Evolutionary conservation across 1,140 invertebrate genomes (phyloP), one percentile per base, ranked within the genome.

Genomic region (Schlechtendalia chinensis): DNA sequence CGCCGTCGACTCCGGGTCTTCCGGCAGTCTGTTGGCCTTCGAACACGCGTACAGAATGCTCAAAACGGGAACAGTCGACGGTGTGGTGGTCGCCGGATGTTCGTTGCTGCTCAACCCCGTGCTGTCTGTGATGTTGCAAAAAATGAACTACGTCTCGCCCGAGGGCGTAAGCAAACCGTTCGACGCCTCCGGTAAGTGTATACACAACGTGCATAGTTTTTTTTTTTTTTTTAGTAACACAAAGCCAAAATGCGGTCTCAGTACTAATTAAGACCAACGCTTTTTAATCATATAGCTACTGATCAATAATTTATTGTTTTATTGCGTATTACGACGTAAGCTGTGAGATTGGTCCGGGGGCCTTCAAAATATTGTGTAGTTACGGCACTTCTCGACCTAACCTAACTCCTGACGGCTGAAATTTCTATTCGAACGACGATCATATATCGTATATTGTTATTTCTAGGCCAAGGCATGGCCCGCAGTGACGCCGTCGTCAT

Each of bases 91-190:
- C 5, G 94, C 91, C 6, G 95, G 94, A 16, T 87, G 89, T 1
- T 95, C 93, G 85, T 85, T 98, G 5, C 91, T 91, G 81, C 86
- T 98, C 24, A 94, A 95, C 86, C 96, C 96, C 0, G 91, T 91
- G 77, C 90, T 93, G 1, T 92, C 94, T 1, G 86, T 96, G 14
- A 94, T 97, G 85, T 96, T 96, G 63, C 85, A 85, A 29, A 85
- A 87, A 61, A 83, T 88, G 16, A 94, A 94, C 67, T 95, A 98
- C 83, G 85, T 98, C 10, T 93, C 94, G 0, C 84, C 87, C 0
- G 93, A 97, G 81, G 96, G 97, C 10, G 89, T 87, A 65, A 97
- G 95, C 85, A 95, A 95, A 85, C 91, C 91, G 50, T 98, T 98
- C 85, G 96, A 98, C 86, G 90, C 91, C 65, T 89, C 90, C 82